A percentile compares a stretch with the other conserved stretches of the same genome.
phyloP scores from a whole-genome alignment of 64 coral and sea anemone genomes.

The Porites australiensis region DNA sequence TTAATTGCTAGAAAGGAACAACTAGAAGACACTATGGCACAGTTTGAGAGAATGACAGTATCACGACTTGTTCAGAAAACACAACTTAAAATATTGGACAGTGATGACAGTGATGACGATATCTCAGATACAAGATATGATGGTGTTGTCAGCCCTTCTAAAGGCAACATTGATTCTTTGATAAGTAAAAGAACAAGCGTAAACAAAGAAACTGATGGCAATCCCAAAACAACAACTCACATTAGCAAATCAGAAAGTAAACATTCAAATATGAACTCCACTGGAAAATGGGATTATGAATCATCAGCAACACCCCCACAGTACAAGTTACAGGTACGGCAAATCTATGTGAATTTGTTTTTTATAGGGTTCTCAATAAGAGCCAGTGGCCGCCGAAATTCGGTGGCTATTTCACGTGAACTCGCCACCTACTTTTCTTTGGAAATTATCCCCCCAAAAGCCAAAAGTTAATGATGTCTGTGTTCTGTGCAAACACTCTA shows the following conservation, averaged over 20 bases:
- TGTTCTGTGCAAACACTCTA: too few relatives aligned
- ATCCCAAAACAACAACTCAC: not conserved
- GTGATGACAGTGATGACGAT: conserved; percentile 54
- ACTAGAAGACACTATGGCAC: conserved; percentile 15
- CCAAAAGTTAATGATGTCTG: too few relatives aligned
- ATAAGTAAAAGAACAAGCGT: too few relatives aligned
- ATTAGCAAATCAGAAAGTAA: not conserved
- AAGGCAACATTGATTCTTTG: not conserved
- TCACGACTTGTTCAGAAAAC: conserved; percentile 29
- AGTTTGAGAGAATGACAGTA: conserved; percentile 48
- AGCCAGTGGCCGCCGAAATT: too few relatives aligned
- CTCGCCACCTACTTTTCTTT: too few relatives aligned
- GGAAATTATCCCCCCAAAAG: too few relatives aligned
- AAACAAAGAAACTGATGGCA: not conserved
- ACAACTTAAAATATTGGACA: conserved; percentile 30
- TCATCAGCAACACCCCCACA: conserved; percentile 36
- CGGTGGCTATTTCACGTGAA: too few relatives aligned
- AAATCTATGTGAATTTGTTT: not conserved
- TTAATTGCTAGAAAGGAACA: conserved; percentile 23
- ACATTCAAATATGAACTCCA: not conserved
- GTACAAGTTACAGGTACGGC: conserved; percentile 41
- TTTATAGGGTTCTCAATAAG: not conserved
- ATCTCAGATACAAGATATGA: not conserved
- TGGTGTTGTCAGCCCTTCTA: not conserved
- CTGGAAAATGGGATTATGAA: conserved; percentile 37